Conservation (phyloP, 2,113 vertebrate genomes). For the Bufo gargarizans region DNA sequence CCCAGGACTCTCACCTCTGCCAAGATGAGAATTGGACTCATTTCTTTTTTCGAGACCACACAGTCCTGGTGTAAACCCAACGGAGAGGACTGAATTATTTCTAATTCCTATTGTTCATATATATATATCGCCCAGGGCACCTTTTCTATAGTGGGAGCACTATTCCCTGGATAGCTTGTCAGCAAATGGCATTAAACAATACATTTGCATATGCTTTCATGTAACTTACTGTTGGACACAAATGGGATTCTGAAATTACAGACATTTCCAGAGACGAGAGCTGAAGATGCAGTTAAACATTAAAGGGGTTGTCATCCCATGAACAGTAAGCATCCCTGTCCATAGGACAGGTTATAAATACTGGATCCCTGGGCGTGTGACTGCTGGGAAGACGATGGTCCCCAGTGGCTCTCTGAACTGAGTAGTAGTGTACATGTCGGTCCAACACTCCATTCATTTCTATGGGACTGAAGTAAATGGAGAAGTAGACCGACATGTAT, state of each 20-base stretch:
- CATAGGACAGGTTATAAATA: no score
- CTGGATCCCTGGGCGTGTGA: no score
- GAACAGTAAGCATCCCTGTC: no score
- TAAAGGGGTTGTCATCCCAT: no score
- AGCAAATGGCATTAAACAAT: neutral
- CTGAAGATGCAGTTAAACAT: no score
- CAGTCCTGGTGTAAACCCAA: neutral
- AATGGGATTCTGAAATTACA: neutral
- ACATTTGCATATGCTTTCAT: neutral
- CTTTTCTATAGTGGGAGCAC: neutral
- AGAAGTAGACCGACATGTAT: no score
- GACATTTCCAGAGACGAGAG: no score
- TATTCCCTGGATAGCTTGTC: neutral
- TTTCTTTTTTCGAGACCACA: conserved; percentile 23
- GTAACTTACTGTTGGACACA: neutral
- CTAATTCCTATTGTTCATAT: neutral
- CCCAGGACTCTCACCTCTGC: conserved; percentile 62
- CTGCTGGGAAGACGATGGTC: no score
- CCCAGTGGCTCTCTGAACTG: no score
- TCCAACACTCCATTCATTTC: no score
- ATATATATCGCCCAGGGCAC: neutral
- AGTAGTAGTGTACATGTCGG: no score
- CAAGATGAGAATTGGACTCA: conserved; percentile 59
- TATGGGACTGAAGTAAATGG: no score
- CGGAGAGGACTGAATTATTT: neutral